Percentiles rank a stretch among this genome's conserved stretches.
Evolutionary conservation across 1,140 invertebrate genomes (phyloP).

Genomic region (Aphelenchoides fujianensis): DNA sequence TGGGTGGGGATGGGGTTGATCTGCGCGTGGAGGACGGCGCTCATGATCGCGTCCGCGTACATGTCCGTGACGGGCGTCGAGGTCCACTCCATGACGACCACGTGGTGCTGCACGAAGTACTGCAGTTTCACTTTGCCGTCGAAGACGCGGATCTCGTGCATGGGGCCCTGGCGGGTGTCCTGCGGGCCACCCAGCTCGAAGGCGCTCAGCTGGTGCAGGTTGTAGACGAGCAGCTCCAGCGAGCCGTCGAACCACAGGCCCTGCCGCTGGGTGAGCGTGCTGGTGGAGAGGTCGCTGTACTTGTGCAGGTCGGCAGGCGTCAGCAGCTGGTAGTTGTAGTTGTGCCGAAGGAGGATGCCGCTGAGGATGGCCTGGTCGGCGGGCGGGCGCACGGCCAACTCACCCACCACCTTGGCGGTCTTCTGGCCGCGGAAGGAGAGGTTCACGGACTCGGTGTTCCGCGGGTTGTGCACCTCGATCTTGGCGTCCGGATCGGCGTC

Average conservation of each 20-base stretch:
- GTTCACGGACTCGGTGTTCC: constrained; percentile 87
- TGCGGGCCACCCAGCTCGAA: too few species aligned
- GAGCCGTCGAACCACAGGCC: constrained; percentile 81
- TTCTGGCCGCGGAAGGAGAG: constrained; percentile 94
- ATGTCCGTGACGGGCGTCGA: constrained; percentile 93
- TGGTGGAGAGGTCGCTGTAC: constrained; percentile 91
- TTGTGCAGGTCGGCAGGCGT: constrained; percentile 78
- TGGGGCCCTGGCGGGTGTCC: constrained; percentile 67
- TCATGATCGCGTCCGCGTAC: constrained; percentile 90
- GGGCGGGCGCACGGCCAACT: constrained; percentile 41
- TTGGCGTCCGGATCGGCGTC: constrained; percentile 79
- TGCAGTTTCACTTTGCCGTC: constrained; percentile 29
- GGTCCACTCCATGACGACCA: constrained; percentile 72
- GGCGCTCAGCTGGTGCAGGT: constrained; percentile 79
- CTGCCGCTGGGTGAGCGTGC: constrained; percentile 82
- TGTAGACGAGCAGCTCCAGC: constrained; percentile 74
- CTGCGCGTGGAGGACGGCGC: constrained; percentile 65
- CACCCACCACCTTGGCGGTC: constrained; percentile 78
- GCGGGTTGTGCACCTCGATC: constrained; percentile 85
- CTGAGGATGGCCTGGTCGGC: constrained; percentile 39
- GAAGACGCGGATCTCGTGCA: constrained; percentile 28
- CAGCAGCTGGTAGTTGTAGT: constrained; percentile 96
- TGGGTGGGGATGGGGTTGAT: constrained; percentile 55
- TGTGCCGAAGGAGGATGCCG: constrained; percentile 90
- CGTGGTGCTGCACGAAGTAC: constrained; percentile 20